Conservation (phyloP, 2,888 invertebrate genomes). For the Sialis fuliginosa region DNA sequence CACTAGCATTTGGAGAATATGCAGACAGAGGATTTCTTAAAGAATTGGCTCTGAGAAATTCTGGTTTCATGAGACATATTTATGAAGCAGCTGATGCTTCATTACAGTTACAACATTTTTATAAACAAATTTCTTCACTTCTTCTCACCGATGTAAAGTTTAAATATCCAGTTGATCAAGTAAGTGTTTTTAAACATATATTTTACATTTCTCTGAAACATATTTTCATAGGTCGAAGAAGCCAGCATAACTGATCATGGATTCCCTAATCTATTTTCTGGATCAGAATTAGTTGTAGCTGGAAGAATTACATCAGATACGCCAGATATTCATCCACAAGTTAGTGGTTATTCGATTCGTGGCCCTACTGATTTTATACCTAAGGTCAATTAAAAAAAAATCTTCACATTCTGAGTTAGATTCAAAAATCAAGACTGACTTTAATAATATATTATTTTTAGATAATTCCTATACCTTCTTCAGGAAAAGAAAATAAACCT, state of each 20-base stretch:
- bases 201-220: neutral
- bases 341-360: slow-evolving; percentile 11
- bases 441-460: neutral
- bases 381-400: neutral
- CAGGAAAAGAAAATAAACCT: slow-evolving; percentile 16
- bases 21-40: slow-evolving; percentile 48
- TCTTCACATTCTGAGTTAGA: no score
- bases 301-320: slow-evolving; percentile 24
- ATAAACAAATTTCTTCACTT: slow-evolving; percentile 49
- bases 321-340: slow-evolving; percentile 5
- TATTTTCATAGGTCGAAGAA: slow-evolving; percentile 24
- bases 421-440: no score
- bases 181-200: slow-evolving; percentile 10
- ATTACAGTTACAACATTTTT: slow-evolving; percentile 46
- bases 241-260: slow-evolving; percentile 28
- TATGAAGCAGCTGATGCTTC: slow-evolving; percentile 54
- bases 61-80: slow-evolving; percentile 49
- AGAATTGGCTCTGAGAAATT: slow-evolving; percentile 43
- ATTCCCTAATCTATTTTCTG: slow-evolving; percentile 40
- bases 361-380: slow-evolving; percentile 16
- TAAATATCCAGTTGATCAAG: slow-evolving; percentile 38
- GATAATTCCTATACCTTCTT: slow-evolving; percentile 12
- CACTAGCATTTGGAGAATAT: slow-evolving; percentile 51
- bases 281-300: slow-evolving; percentile 45
- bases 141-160: slow-evolving; percentile 45